phyloP scores from a whole-genome alignment of 2,113 vertebrate genomes.

The Cyprinodon tularosa region DNA sequence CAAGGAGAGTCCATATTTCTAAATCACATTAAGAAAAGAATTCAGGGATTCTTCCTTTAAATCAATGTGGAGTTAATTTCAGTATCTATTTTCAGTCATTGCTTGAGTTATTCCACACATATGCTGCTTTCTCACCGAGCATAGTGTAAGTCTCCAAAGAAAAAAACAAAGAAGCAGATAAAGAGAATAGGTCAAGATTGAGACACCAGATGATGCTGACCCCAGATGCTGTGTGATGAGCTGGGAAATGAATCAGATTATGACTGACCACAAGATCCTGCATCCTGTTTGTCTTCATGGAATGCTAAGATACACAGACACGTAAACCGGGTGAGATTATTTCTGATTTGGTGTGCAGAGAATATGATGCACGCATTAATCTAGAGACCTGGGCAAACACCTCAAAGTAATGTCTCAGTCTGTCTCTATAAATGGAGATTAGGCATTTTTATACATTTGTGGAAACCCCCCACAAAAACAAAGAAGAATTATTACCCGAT shows the following conservation, averaged over 20 bases:
- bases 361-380: conserved; percentile 42
- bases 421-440: neutral
- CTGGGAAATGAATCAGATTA: conserved; percentile 70
- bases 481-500: neutral
- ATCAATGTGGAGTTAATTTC: neutral
- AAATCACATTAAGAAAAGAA: conserved; percentile 3
- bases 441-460: neutral
- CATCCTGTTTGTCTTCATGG: conserved; percentile 52
- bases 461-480: neutral
- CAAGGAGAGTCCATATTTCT: neutral
- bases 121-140: conserved; percentile 32
- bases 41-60: neutral
- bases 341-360: conserved; percentile 46
- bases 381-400: conserved; percentile 19
- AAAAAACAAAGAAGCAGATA: conserved; percentile 43
- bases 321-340: neutral
- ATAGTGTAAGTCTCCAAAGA: conserved; percentile 44
- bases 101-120: conserved; percentile 24
- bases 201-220: conserved; percentile 64
- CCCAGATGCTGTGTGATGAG: conserved; percentile 66
- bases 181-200: conserved; percentile 55
- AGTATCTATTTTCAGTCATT: neutral
- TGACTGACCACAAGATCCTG: conserved; percentile 60
- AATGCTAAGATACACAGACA: conserved; percentile 14
- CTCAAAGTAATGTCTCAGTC: conserved; percentile 20